phyloP scores from a whole-genome alignment of 2,888 invertebrate species.

The Conops quadrifasciatus region DNA sequence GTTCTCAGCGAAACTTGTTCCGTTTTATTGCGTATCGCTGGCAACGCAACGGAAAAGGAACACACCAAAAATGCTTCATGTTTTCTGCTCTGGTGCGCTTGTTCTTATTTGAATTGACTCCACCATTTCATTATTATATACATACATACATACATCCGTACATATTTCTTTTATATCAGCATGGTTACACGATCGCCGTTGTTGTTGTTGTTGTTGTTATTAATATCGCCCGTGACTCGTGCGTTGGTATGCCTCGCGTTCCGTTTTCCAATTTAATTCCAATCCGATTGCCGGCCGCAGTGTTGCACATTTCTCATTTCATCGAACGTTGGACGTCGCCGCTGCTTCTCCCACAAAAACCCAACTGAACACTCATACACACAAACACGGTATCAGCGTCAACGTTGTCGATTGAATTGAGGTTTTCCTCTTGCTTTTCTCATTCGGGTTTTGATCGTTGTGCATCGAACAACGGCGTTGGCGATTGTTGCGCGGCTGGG shows the following conservation, averaged over 20 bases:
- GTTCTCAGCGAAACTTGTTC: too few species aligned
- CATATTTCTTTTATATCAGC: not conserved
- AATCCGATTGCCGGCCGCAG: constrained; percentile 26
- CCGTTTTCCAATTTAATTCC: constrained; percentile 30
- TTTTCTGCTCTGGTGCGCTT: not conserved
- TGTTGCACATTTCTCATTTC: not conserved
- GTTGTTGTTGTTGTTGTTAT: constrained; percentile 20
- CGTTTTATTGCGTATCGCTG: too few species aligned
- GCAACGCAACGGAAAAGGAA: not conserved
- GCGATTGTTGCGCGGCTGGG: not conserved
- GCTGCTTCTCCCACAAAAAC: not conserved
- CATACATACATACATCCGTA: too few species aligned
- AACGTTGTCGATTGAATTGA: constrained; percentile 25
- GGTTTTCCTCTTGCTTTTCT: constrained; percentile 39
- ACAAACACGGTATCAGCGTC: not conserved
- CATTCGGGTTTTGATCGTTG: constrained; percentile 48
- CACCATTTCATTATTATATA: too few species aligned
- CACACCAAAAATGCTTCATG: constrained; percentile 5
- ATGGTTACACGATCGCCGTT: not conserved
- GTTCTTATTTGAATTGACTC: not conserved
- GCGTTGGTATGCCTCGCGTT: constrained; percentile 11
- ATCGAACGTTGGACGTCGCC: not conserved
- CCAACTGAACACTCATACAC: not conserved
- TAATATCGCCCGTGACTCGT: constrained; percentile 10
- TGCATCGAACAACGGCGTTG: constrained; percentile 39